Conservation (phyloP, 2,888 invertebrate species). For the Orthonychiurus folsomi region DNA sequence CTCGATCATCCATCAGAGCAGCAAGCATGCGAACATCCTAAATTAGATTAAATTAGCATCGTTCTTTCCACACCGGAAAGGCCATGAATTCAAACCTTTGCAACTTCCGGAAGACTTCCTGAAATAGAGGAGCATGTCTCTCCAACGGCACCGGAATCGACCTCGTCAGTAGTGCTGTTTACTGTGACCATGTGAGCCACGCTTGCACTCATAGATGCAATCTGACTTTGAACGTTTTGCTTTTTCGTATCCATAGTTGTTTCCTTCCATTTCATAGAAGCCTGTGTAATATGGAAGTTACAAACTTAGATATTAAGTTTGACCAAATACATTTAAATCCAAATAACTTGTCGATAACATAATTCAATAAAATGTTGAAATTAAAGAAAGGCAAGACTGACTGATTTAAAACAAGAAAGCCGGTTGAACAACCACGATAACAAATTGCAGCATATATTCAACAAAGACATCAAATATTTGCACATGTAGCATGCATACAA, state of each 20-base stretch:
- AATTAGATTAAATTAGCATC: no score
- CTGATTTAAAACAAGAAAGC: neutral
- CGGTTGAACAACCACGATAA: no score
- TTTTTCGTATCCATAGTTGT: constrained; percentile 87
- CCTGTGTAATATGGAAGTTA: constrained; percentile 45
- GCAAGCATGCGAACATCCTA: constrained; percentile 92
- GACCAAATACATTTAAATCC: no score
- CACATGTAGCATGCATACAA: neutral
- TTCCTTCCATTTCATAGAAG: constrained; percentile 87
- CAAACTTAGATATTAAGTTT: no score
- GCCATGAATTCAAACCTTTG: no score
- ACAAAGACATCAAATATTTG: no score
- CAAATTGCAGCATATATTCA: no score
- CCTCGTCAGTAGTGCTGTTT: constrained; percentile 68
- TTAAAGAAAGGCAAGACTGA: no score
- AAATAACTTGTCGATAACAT: no score
- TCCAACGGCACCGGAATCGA: constrained; percentile 90
- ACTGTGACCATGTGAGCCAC: constrained; percentile 93
- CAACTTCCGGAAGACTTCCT: constrained; percentile 90
- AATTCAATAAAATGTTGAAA: neutral
- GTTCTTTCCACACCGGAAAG: constrained; percentile 90
- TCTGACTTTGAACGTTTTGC: constrained; percentile 91
- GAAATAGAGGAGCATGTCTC: constrained; percentile 96
- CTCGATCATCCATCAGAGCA: constrained; percentile 79
- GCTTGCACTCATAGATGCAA: constrained; percentile 98